Conservation (phyloP, 2,113 vertebrate genomes). For the Phaetusa simplex region DNA sequence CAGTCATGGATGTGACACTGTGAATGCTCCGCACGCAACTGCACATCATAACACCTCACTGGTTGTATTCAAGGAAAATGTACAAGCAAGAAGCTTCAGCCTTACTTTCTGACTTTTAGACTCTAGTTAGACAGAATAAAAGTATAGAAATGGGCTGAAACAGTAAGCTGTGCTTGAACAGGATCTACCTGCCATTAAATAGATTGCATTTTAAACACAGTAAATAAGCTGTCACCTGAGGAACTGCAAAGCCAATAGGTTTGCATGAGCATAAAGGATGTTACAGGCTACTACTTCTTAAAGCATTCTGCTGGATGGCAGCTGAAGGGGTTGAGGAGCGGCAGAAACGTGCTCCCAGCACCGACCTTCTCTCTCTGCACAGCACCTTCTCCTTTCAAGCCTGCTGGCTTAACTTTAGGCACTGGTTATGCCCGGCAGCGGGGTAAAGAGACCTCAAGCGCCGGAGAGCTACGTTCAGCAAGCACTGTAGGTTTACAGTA, state of each 20-base stretch:
- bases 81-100: not conserved
- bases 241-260: not conserved
- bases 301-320: not conserved
- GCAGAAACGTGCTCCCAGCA: not conserved
- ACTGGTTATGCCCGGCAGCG: not conserved
- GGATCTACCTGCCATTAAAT: not conserved
- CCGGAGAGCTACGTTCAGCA: not conserved
- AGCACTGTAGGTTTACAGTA: rapidly evolving
- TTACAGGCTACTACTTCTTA: not conserved
- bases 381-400: not conserved
- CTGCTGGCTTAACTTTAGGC: not conserved
- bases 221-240: not conserved
- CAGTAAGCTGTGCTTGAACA: not conserved
- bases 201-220: not conserved
- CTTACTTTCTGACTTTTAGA: not conserved
- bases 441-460: not conserved
- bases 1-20: not conserved
- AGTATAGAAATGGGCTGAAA: not conserved
- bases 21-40: not conserved
- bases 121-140: not conserved
- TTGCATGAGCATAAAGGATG: not conserved
- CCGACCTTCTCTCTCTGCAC: not conserved
- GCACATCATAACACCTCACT: not conserved
- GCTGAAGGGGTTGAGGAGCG: not conserved
- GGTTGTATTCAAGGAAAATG: not conserved